These are phyloP conservation scores for Isotomurus palustris DNA, from an alignment of 2,888 invertebrate species.

Conservation along the genomic window DNA sequence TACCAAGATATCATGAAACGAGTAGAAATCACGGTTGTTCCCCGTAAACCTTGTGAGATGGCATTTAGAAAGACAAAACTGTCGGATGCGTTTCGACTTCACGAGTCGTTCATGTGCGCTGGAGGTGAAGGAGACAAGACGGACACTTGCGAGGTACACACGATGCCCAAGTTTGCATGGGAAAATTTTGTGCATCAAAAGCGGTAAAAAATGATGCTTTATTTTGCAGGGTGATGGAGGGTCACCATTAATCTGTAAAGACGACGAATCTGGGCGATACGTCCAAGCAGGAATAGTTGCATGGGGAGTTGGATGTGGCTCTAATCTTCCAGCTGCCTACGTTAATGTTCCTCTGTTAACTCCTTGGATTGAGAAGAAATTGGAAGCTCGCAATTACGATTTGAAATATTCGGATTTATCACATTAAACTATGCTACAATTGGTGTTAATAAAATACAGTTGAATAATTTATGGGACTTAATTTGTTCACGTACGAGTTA, in stretches of 20 bases:
- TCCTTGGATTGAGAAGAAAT: constrained; percentile 58
- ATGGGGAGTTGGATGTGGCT: constrained; percentile 77
- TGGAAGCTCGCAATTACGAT: constrained; percentile 9
- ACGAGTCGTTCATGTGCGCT: constrained; percentile 69
- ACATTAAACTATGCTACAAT: too few relatives aligned
- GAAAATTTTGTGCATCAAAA: too few relatives aligned
- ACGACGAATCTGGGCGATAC: constrained; percentile 50
- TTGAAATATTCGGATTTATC: too few relatives aligned
- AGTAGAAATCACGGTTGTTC: constrained; percentile 66
- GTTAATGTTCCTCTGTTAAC: constrained; percentile 63
- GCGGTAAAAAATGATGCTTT: too few relatives aligned
- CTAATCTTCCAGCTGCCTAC: constrained; percentile 69
- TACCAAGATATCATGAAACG: constrained; percentile 63
- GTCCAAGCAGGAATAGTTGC: constrained; percentile 72
- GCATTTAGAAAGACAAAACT: constrained; percentile 63
- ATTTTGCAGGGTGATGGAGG: constrained; percentile 67
- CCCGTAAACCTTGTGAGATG: constrained; percentile 57
- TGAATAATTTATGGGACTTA: too few relatives aligned
- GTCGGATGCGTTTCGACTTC: constrained; percentile 61
- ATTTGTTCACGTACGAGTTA: too few relatives aligned
- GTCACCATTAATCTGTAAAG: constrained; percentile 66
- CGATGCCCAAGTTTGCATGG: too few relatives aligned
- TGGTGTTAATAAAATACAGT: too few relatives aligned
- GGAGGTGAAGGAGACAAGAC: constrained; percentile 67
- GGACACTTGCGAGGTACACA: constrained; percentile 67